Percentiles rank a stretch among this genome's conserved stretches.
Evolutionary conservation across 2,888 invertebrate genomes (phyloP).

Genomic region (Drosophila kambysellisi): DNA sequence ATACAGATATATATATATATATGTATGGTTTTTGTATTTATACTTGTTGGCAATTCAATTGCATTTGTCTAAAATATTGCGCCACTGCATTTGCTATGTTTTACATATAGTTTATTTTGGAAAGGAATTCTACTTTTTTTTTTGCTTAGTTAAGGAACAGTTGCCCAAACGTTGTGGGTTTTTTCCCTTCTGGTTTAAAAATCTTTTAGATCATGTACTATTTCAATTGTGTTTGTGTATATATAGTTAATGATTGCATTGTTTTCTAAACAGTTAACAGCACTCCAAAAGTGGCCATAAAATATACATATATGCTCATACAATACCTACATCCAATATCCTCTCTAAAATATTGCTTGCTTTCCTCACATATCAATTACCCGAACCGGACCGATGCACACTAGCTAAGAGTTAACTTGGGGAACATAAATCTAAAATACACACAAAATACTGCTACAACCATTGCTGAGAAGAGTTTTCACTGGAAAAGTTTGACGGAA

Average conservation of each 20-base stretch:
- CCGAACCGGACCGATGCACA: constrained; percentile 22
- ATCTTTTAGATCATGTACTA: constrained; percentile 21
- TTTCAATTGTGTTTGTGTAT: constrained; percentile 13
- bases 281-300: constrained; percentile 47
- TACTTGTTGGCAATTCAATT: constrained; percentile 54
- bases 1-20: constrained; percentile 4
- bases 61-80: constrained; percentile 50
- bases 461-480: constrained; percentile 24
- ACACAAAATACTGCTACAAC: constrained; percentile 41
- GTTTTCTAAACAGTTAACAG: constrained; percentile 26
- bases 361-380: constrained; percentile 29
- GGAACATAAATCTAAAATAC: constrained; percentile 16
- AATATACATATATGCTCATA: constrained; percentile 35
- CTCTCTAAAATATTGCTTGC: constrained; percentile 74
- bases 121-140: constrained; percentile 37
- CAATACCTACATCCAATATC: constrained; percentile 36
- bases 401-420: constrained; percentile 33
- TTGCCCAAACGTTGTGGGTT: constrained; percentile 20
- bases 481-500: constrained; percentile 30
- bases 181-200: constrained; percentile 19
- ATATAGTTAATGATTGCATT: constrained; percentile 45
- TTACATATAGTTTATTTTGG: constrained; percentile 36
- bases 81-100: constrained; percentile 16
- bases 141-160: constrained; percentile 34
- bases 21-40: constrained; percentile 8